Evolutionary conservation across 2,113 vertebrate genomes (phyloP), one percentile per base, ranked within the genome.

Genomic region (Pseudopodoces humilis): DNA sequence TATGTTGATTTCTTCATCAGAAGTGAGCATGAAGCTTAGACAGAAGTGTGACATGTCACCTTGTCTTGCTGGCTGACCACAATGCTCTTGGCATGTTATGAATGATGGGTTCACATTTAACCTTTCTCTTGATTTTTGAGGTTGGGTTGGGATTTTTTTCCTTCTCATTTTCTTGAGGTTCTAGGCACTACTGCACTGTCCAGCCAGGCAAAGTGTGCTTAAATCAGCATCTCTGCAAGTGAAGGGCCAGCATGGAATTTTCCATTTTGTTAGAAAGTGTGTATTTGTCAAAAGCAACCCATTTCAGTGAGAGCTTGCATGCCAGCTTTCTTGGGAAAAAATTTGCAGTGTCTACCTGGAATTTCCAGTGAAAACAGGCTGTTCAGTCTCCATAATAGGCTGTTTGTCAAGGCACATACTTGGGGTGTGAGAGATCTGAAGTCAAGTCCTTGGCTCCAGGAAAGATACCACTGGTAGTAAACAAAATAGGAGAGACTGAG

Each of bases 301-400:
- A 25, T 74, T 95, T 82, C 76, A 80, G 39, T 35, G 35, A 64
- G 0, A 83, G 55, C 21, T 44, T 35, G 39, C 21, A 31, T 22
- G 71, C 59, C 85, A 90, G 55, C 39, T 92, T 94, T 71, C 86
- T 67, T 68, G 63, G 59, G 59, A 90, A 86, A 55, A 86, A 60
- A 80, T 88, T 46, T 20, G 6, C 71, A 80, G 67, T 0, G 9
- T n/a, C 76, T 63, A 63, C 79, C 55, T 86, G 68, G 63, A 86
- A 67, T 78, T 96, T 93, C 85, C 83, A 86, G 55, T 50, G 79
- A 90, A 95, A 97, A 95, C 79, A 93, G 64, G 31, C 76, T 62
- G 55, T 11, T 77, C 21, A 55, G 30, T 80, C 43, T 92, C 50
- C 47, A 20, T 0, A 17, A 44, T 62, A 92, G 83, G 37, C 71